Percentiles rank a stretch among this genome's conserved stretches.
phyloP scores from a whole-genome alignment of 2,797 vertebrate species.

The Zenarchopterus dispar region DNA sequence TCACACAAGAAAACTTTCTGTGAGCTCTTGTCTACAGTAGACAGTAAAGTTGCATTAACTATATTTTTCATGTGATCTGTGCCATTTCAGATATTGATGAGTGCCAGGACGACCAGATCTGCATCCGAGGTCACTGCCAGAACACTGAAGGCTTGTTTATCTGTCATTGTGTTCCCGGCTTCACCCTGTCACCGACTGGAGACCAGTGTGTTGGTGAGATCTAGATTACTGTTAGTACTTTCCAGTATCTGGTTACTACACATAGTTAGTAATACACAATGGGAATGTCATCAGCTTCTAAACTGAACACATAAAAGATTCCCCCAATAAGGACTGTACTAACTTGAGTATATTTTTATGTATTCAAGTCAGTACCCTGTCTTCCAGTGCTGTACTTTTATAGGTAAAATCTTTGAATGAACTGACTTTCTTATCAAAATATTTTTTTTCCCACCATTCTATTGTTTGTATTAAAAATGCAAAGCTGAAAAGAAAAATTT shows the following conservation, averaged over 20 bases:
- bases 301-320: neutral
- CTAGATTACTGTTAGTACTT: neutral
- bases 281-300: too few species aligned
- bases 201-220: constrained; percentile 91
- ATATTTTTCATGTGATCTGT: constrained; percentile 7
- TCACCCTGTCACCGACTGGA: constrained; percentile 79
- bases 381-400: neutral
- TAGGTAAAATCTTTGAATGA: too few species aligned
- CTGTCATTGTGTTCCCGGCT: constrained; percentile 89
- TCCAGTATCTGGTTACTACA: neutral
- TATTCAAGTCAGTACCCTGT: too few species aligned
- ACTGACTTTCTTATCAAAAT: too few species aligned
- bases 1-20: too few species aligned
- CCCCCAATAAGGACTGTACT: too few species aligned
- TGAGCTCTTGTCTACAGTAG: too few species aligned
- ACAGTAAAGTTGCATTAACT: too few species aligned
- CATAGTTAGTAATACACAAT: neutral
- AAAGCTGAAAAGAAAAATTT: too few species aligned
- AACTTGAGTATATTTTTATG: too few species aligned
- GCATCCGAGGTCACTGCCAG: constrained; percentile 88
- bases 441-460: too few species aligned
- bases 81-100: constrained; percentile 88
- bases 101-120: constrained; percentile 87
- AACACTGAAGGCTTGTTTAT: constrained; percentile 93
- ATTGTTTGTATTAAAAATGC: too few species aligned